A percentile compares a stretch with the other conserved stretches of the same genome.
These are phyloP conservation scores for Auanema sp. DNA, from an alignment of 2,888 invertebrate species.

Conservation along the genomic window DNA sequence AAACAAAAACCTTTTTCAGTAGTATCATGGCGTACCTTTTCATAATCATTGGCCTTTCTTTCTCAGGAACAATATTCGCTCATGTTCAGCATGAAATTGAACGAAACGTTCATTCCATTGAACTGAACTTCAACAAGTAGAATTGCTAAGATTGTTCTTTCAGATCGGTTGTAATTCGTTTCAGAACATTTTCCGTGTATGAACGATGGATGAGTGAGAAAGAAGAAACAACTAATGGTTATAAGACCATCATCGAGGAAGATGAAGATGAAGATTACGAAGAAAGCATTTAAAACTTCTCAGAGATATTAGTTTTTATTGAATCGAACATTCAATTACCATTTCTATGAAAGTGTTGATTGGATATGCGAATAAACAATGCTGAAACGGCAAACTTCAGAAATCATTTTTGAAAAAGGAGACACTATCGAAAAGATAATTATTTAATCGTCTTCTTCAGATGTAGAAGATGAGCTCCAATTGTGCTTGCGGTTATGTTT, in stretches of 20 bases:
- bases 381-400: no score
- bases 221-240: conserved; percentile 16
- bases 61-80: conserved; percentile 45
- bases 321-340: no score
- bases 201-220: conserved; percentile 32
- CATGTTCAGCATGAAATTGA: conserved; percentile 54
- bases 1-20: conserved; percentile 29
- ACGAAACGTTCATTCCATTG: conserved; percentile 42
- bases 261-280: conserved; percentile 9
- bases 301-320: no score
- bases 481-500: no score
- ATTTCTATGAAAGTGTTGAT: no score
- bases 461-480: no score
- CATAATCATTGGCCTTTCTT: conserved; percentile 43
- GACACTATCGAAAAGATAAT: no score
- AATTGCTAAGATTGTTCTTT: neutral
- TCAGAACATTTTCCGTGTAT: conserved; percentile 24
- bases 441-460: no score
- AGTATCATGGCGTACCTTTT: conserved; percentile 44
- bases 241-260: conserved; percentile 3
- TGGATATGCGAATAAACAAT: no score
- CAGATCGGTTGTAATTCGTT: neutral
- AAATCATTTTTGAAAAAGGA: no score
- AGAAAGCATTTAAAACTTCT: no score
- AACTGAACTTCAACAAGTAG: conserved; percentile 44